A percentile compares a stretch with the other conserved stretches of the same genome.
phyloP scores from a whole-genome alignment of 2,888 invertebrate genomes.

The Linyphia triangularis region DNA sequence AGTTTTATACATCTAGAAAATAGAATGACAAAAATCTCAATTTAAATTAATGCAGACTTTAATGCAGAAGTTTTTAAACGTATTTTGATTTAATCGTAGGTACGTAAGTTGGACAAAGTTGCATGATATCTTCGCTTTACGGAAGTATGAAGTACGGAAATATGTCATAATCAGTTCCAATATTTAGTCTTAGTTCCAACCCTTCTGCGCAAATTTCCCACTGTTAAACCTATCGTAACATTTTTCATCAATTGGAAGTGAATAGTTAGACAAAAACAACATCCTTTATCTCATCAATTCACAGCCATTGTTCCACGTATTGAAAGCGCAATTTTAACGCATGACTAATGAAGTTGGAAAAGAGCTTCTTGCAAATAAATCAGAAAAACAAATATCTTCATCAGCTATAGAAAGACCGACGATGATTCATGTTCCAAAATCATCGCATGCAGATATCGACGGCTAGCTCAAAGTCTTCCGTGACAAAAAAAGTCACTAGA shows the following conservation, averaged over 20 bases:
- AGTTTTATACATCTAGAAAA: too few species aligned
- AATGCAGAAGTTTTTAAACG: too few species aligned
- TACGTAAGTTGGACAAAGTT: too few species aligned
- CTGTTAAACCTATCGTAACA: too few species aligned
- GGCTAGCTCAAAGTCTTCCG: slow-evolving; percentile 10
- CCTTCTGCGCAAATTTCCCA: too few species aligned
- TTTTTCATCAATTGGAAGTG: neutral
- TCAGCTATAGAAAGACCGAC: slow-evolving; percentile 14
- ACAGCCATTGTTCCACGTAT: slow-evolving; percentile 34
- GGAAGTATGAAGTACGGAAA: too few species aligned
- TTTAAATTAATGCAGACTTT: too few species aligned
- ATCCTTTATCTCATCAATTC: slow-evolving; percentile 36
- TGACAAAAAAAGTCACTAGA: slow-evolving; percentile 27
- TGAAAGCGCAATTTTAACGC: slow-evolving; percentile 40
- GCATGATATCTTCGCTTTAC: too few species aligned
- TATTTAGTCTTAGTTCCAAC: too few species aligned
- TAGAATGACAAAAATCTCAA: too few species aligned
- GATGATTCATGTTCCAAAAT: neutral
- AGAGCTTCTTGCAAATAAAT: neutral
- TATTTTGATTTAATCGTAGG: too few species aligned
- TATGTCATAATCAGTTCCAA: too few species aligned
- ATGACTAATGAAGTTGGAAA: slow-evolving; percentile 61
- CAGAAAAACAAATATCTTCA: slow-evolving; percentile 3
- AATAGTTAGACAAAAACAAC: slow-evolving; percentile 55
- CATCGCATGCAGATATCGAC: slow-evolving; percentile 38